A percentile compares a stretch with the other conserved stretches of the same genome.
Conservation (phyloP, 1,140 invertebrate species). For the Wiebesia pumilae region DNA sequence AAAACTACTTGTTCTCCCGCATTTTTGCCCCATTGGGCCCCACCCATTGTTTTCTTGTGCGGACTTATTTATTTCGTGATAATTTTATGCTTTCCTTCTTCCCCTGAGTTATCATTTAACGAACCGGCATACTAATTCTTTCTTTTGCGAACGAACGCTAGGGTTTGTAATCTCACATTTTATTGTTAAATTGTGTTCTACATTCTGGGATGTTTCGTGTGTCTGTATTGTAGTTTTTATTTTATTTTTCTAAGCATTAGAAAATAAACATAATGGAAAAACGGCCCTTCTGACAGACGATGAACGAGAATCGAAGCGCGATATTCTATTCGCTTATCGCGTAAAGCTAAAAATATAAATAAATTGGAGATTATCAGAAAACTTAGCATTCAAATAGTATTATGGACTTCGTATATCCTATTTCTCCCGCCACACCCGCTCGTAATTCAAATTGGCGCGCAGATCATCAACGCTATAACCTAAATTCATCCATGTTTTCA, state of each 20-base stretch:
- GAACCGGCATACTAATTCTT: background rate
- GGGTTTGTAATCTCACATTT: too few relatives aligned
- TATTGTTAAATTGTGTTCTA: too few relatives aligned
- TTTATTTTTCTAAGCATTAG: too few relatives aligned
- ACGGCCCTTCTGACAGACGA: background rate
- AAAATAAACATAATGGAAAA: too few relatives aligned
- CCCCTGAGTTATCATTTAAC: background rate
- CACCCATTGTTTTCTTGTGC: background rate
- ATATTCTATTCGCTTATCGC: too few relatives aligned
- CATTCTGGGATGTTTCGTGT: too few relatives aligned
- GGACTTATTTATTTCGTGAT: too few relatives aligned
- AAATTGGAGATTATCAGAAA: background rate
- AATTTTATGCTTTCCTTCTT: background rate
- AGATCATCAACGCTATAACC: constrained; percentile 64
- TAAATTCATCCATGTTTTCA: constrained; percentile 58
- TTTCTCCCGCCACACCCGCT: constrained; percentile 67
- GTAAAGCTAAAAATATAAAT: background rate
- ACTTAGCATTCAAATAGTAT: too few relatives aligned
- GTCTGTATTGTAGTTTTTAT: too few relatives aligned
- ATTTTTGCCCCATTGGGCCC: background rate
- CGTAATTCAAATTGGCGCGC: constrained; percentile 73
- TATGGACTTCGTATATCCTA: background rate
- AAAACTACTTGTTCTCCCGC: constrained; percentile 1
- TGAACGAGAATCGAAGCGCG: background rate
- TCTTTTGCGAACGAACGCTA: too few relatives aligned